A percentile compares a stretch with the other conserved stretches of the same genome.
phyloP scores from a whole-genome alignment of 2,797 vertebrate genomes.

The Psittacula echo region DNA sequence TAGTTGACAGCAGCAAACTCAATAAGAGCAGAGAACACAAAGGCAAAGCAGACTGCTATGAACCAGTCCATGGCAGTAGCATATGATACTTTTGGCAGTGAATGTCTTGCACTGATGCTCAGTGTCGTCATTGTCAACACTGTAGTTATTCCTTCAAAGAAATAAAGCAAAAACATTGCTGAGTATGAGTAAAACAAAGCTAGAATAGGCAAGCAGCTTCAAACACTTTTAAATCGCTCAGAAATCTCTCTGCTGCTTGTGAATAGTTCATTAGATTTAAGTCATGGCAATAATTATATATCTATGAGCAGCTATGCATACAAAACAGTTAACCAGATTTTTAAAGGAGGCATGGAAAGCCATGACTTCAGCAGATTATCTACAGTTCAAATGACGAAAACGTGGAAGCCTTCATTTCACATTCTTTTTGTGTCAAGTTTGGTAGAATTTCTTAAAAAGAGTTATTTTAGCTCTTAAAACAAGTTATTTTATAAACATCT shows the following conservation, averaged over 20 bases:
- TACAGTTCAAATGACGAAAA: neutral
- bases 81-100: slow-evolving; percentile 97
- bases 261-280: neutral
- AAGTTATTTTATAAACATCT: neutral
- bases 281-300: neutral
- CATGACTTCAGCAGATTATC: neutral
- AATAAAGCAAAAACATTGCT: slow-evolving; percentile 14
- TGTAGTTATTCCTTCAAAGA: slow-evolving; percentile 91
- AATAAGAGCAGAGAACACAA: slow-evolving; percentile 97
- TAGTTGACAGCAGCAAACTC: slow-evolving; percentile 99
- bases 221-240: neutral
- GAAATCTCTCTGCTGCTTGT: neutral
- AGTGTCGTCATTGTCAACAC: slow-evolving; percentile 98
- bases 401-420: neutral
- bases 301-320: neutral
- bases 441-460: neutral
- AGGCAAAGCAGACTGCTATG: slow-evolving; percentile 98
- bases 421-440: neutral
- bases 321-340: neutral
- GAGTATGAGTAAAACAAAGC: neutral
- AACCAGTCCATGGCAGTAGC: slow-evolving; percentile 99
- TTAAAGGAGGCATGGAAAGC: neutral
- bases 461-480: neutral
- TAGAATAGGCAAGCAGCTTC: neutral
- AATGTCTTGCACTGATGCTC: slow-evolving; percentile 97